Percentiles rank a stretch among this genome's conserved stretches.
phyloP scores from a whole-genome alignment of 2,888 invertebrate genomes.

The Theodoxus fluviatilis region DNA sequence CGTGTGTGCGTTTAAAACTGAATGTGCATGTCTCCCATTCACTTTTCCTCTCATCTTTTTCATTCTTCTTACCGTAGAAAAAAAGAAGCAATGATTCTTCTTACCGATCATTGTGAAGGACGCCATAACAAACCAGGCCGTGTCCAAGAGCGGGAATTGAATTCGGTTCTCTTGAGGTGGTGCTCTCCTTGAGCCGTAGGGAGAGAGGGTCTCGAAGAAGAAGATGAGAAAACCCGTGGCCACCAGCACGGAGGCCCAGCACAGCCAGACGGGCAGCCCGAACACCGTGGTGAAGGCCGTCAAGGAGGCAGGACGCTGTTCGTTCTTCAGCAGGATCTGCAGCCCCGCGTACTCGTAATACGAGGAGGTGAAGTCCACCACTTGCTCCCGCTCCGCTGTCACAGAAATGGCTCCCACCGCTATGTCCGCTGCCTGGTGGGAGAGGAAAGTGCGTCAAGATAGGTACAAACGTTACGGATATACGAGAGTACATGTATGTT shows the following conservation, averaged over 20 bases:
- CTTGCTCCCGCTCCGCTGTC: constrained; percentile 89
- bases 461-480: background rate
- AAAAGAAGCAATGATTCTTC: background rate
- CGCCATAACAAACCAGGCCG: constrained; percentile 91
- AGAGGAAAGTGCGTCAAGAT: background rate
- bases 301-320: constrained; percentile 80
- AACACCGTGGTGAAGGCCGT: constrained; percentile 94
- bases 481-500: background rate
- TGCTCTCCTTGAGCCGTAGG: constrained; percentile 79
- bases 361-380: constrained; percentile 88
- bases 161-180: constrained; percentile 74
- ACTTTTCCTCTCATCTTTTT: background rate
- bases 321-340: constrained; percentile 85
- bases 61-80: background rate
- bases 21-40: background rate
- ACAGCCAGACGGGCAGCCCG: constrained; percentile 85
- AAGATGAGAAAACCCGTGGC: constrained; percentile 87
- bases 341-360: constrained; percentile 93
- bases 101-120: constrained; percentile 84
- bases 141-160: constrained; percentile 83
- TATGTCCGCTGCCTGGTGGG: constrained; percentile 79
- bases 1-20: background rate
- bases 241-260: constrained; percentile 77
- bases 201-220: constrained; percentile 87
- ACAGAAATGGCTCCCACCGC: constrained; percentile 83